Evolutionary conservation across 2,888 invertebrate species (phyloP), one percentile per base, ranked within the genome.

Genomic region (Sphaerophoria taeniata): DNA sequence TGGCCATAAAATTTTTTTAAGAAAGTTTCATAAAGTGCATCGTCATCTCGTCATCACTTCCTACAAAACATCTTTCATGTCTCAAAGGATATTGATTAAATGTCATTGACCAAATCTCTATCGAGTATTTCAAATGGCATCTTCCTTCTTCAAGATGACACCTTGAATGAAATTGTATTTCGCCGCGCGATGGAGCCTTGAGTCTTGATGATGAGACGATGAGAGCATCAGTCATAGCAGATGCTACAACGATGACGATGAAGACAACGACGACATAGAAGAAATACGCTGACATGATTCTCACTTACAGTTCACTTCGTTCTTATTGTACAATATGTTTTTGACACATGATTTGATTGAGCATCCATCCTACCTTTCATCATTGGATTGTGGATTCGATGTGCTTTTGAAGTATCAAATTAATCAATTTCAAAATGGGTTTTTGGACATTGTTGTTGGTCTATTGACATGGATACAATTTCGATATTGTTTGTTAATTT

Each of bases 331-430:
- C 11, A 45, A 69, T 63, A 34, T 83, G 83, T 63, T 16, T 70
- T 74, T 78, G 83, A 83, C 83, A 74, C 69, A 61, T 69, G 78
- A 78, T 74, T 78, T 83, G 83, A 83, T 83, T 83, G 83, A 83
- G 83, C 78, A 78, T 63, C 63, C 49, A 63, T 77, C 72, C 73
- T 77, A 78, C 63, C 75, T 70, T 24, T 24, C 24, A 69, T 75
- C 58, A 78, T 58, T 61, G 39, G 73, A 70, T 63, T 39, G 12
- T 60, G 39, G 39, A 60, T 60, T 60, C 16, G 24, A 12, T 58
- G 33, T 70, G 49, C 67, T 51, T 78, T 63, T 70, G 73, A 78
- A 53, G 73, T 71, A 76, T 82, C 39, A 45, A 72, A 78, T 83
- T 78, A 61, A 83, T 83, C 82, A 83, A 73, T 70, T 78, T 78